Evolutionary conservation across 1,140 invertebrate species (phyloP).

Genomic region (Brachionus plicatilis): DNA sequence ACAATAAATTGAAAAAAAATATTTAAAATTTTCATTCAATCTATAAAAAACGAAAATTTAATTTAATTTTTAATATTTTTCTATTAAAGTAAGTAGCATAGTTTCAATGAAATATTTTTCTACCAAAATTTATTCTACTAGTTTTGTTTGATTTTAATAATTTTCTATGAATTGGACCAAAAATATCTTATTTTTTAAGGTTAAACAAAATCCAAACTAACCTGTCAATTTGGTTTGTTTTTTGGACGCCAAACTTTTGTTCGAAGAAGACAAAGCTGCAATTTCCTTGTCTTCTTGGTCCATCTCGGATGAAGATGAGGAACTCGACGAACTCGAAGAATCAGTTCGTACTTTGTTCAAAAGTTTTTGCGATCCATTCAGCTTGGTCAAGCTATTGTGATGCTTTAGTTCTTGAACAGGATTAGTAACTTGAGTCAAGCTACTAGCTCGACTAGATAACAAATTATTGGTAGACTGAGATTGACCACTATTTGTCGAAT

Average conservation of each 20-base stretch:
- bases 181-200: neutral
- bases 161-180: neutral
- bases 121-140: too few species aligned
- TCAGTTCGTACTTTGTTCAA: neutral
- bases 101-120: too few species aligned
- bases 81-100: too few species aligned
- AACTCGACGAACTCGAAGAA: constrained; percentile 29
- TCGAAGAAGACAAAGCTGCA: constrained; percentile 9
- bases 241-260: neutral
- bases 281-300: constrained; percentile 21
- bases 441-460: constrained; percentile 45
- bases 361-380: constrained; percentile 6
- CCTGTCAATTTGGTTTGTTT: neutral
- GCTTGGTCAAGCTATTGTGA: constrained; percentile 4
- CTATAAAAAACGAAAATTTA: too few species aligned
- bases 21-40: too few species aligned
- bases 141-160: too few species aligned
- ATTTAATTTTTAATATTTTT: too few species aligned
- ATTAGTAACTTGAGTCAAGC: constrained; percentile 52
- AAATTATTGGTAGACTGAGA: neutral
- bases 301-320: constrained; percentile 6
- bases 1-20: too few species aligned
- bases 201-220: neutral
- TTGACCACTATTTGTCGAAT: neutral
- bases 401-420: constrained; percentile 43